These are phyloP conservation scores for Neomonachus schauinslandi DNA, from an alignment of 2,113 vertebrate species.

Conservation along the genomic window DNA sequence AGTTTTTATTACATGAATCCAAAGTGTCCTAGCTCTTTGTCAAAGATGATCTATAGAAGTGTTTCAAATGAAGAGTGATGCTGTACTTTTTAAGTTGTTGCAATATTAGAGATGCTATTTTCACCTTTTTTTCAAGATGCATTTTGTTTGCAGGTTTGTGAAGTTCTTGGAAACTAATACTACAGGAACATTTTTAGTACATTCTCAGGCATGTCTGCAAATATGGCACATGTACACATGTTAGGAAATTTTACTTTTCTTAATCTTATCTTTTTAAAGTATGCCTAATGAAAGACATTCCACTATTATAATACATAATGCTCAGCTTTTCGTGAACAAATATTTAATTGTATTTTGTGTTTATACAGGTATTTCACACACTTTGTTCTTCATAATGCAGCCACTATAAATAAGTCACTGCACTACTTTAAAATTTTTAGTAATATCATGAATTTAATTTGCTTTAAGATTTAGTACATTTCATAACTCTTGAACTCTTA, in stretches of 20 bases:
- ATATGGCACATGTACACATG: constrained; percentile 81
- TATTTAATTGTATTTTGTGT: constrained; percentile 84
- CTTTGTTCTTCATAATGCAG: constrained; percentile 79
- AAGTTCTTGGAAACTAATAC: constrained; percentile 69
- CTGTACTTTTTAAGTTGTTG: constrained; percentile 55
- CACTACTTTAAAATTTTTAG: constrained; percentile 84
- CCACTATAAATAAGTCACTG: constrained; percentile 85
- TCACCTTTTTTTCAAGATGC: constrained; percentile 47
- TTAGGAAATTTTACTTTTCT: constrained; percentile 81
- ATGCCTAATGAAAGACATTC: constrained; percentile 84
- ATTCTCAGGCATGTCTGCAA: constrained; percentile 85
- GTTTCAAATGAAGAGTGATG: constrained; percentile 46
- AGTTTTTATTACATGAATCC: constrained; percentile 51
- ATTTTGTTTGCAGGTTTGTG: constrained; percentile 70
- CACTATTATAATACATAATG: constrained; percentile 75
- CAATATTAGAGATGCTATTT: neutral
- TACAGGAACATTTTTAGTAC: constrained; percentile 72
- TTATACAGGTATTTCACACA: constrained; percentile 82
- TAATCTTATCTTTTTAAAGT: constrained; percentile 72
- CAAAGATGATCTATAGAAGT: neutral
- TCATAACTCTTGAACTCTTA: neutral
- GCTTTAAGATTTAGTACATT: constrained; percentile 63
- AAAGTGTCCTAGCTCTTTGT: constrained; percentile 53
- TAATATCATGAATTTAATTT: constrained; percentile 76
- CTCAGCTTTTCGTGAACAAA: constrained; percentile 80